These are phyloP conservation scores for Ciconia stormi DNA, from an alignment of 2,113 vertebrate species.

Conservation along the genomic window DNA sequence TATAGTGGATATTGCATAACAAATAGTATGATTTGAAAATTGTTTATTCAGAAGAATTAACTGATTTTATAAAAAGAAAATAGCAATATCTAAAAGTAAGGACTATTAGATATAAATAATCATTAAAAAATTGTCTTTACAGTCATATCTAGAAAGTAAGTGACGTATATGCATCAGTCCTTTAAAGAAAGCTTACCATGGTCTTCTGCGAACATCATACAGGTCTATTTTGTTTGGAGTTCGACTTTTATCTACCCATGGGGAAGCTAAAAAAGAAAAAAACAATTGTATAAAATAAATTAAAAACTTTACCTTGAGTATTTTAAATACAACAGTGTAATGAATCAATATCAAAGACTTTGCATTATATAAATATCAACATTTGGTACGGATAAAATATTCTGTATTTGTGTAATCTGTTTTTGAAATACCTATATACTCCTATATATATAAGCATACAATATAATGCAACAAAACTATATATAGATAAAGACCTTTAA, in stretches of 20 bases:
- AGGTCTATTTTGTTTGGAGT: slow-evolving; percentile 95
- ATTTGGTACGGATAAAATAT: background rate
- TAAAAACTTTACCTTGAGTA: background rate
- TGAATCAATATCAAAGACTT: background rate
- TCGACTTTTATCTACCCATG: slow-evolving; percentile 94
- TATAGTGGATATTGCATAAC: fast-evolving
- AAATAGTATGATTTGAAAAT: background rate
- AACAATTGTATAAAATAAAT: background rate
- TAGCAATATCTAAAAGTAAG: background rate
- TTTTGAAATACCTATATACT: background rate
- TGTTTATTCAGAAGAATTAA: background rate
- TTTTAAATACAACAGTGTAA: background rate
- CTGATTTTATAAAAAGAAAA: background rate
- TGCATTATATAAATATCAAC: background rate
- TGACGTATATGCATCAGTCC: background rate
- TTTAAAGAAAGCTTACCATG: slow-evolving; percentile 82
- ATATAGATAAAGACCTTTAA: background rate
- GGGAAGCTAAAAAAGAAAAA: slow-evolving; percentile 81
- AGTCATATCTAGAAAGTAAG: background rate
- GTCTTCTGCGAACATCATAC: slow-evolving; percentile 95
- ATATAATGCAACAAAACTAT: background rate
- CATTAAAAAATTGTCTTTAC: background rate
- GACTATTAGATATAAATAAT: background rate
- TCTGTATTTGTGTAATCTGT: background rate
- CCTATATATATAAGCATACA: background rate